These are phyloP conservation scores for Hippopotamus amphibius DNA, from an alignment of 2,113 vertebrate genomes.

Conservation along the genomic window DNA sequence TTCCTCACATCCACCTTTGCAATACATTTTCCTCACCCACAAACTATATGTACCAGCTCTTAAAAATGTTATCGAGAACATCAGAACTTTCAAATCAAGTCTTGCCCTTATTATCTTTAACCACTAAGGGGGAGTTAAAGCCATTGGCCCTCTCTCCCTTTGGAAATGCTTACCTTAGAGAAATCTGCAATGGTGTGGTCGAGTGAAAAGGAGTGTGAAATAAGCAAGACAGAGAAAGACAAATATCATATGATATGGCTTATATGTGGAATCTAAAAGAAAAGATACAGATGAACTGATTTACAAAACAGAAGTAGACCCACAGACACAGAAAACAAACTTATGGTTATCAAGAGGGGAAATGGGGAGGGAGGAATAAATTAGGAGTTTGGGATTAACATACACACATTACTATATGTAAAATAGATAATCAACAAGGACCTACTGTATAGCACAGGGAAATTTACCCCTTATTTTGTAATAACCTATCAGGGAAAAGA, in stretches of 20 bases:
- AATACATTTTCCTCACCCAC: neutral
- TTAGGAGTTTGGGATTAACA: neutral
- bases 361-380: neutral
- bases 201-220: neutral
- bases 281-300: neutral
- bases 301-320: neutral
- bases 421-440: neutral
- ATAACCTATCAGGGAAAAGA: neutral
- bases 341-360: neutral
- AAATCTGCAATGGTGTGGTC: neutral
- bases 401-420: neutral
- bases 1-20: neutral
- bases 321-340: neutral
- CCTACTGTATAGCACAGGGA: neutral
- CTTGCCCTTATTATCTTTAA: neutral
- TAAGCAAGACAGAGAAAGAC: neutral
- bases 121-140: neutral
- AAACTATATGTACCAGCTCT: neutral
- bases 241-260: neutral
- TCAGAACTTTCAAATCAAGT: neutral
- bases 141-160: neutral
- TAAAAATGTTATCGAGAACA: neutral
- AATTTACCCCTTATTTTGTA: neutral
- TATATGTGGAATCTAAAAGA: neutral
- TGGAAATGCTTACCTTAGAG: neutral